Percentiles rank a stretch among this genome's conserved stretches.
Conservation (phyloP, 2,113 vertebrate genomes). For the Furnarius figulus region DNA sequence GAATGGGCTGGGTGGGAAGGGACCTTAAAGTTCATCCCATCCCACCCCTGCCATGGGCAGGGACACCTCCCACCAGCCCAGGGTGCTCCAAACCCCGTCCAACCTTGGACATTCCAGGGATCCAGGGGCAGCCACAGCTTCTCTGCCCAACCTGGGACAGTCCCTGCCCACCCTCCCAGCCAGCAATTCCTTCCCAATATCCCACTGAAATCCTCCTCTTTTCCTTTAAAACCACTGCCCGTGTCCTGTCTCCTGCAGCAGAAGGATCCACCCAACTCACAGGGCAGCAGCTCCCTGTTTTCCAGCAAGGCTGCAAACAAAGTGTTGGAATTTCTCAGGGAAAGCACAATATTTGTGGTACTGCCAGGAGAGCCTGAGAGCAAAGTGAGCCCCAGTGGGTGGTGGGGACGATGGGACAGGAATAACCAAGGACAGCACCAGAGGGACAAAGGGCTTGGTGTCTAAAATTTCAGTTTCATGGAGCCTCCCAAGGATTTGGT, state of each 20-base stretch:
- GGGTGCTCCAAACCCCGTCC: background rate
- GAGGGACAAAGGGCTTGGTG: background rate
- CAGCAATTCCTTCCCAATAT: background rate
- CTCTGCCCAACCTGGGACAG: background rate
- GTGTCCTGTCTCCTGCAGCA: background rate
- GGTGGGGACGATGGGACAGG: background rate
- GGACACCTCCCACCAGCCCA: background rate
- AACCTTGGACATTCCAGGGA: background rate
- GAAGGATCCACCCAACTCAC: fast-evolving
- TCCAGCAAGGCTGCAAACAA: background rate
- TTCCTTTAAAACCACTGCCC: background rate
- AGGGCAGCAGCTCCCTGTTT: background rate
- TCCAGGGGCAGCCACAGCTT: background rate
- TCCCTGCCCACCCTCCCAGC: too few relatives aligned
- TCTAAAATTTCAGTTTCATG: background rate
- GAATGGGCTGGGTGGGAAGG: background rate
- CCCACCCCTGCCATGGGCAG: background rate
- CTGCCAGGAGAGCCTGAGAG: too few relatives aligned
- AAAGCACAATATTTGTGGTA: background rate
- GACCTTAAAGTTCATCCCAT: background rate
- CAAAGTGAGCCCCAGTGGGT: fast-evolving
- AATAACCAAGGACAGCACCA: background rate
- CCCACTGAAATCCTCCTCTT: background rate
- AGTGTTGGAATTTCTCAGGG: background rate
- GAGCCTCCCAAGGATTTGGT: background rate